Conservation (phyloP, 2,888 invertebrate species). For the Icerya purchasi region DNA sequence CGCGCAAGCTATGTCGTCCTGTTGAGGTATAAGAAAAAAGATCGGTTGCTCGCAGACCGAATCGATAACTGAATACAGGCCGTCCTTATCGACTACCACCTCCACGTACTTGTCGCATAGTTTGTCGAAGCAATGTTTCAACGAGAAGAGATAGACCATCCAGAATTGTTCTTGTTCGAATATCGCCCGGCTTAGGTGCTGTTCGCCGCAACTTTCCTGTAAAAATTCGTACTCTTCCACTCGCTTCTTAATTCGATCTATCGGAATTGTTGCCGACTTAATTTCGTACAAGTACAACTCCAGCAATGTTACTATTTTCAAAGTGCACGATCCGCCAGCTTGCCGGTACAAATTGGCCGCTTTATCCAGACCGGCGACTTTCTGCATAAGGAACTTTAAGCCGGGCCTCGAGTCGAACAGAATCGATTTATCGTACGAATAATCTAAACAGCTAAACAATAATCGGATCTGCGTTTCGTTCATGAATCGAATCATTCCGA, state of each 20-base stretch:
- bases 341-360: constrained; percentile 82
- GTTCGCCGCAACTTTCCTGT: background rate
- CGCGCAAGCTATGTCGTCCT: constrained; percentile 29
- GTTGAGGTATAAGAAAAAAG: constrained; percentile 34
- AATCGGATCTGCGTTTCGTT: constrained; percentile 41
- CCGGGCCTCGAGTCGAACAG: constrained; percentile 81
- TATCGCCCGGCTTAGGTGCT: background rate
- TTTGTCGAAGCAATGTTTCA: constrained; percentile 28
- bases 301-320: constrained; percentile 64
- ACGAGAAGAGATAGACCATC: constrained; percentile 17
- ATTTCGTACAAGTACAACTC: constrained; percentile 61
- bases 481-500: constrained; percentile 26
- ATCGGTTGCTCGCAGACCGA: constrained; percentile 32
- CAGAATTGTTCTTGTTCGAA: constrained; percentile 5
- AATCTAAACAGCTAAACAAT: constrained; percentile 53
- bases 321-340: constrained; percentile 77
- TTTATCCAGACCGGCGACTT: constrained; percentile 64
- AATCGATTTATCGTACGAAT: constrained; percentile 58
- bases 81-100: constrained; percentile 28
- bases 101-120: constrained; percentile 31
- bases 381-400: constrained; percentile 79
- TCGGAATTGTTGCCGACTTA: constrained; percentile 21
- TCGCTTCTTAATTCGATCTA: constrained; percentile 21
- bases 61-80: constrained; percentile 27
- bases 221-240: constrained; percentile 16